Evolutionary conservation across 2,797 vertebrate genomes (phyloP), one percentile per base, ranked within the genome.

Genomic region (Acanthurus leucopareius): DNA sequence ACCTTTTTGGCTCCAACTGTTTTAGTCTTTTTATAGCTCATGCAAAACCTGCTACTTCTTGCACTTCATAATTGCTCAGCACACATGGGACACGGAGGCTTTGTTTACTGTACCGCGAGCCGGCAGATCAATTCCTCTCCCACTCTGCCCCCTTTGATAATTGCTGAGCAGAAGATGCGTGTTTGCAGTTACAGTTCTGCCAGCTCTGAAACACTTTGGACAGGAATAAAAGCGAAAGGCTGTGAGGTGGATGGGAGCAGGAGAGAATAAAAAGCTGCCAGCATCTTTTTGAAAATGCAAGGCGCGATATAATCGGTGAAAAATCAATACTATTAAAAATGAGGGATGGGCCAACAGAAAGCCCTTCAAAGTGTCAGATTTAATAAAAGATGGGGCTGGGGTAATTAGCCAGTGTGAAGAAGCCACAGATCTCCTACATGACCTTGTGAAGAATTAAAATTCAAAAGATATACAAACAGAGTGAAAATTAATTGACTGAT

Each of bases 361-460:
- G 89, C 88, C 87, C 90, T 93, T 94, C 89, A 93, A 90, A 93
- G 88, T 91, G 91, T 92, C 88, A 81, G 87, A 90, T 86, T 92
- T 80, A 79, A 93, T 93, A 89, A 89, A 92, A 89, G 88, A 92
- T 91, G 81, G 80, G 1, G 71, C 59, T 1, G 48, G 75, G 79
- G 85, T 91, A 92, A 94, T 94, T 93, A 92, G 82, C 76, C 70
- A 60, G 73, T 77, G 84, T 69, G 76, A 86, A 77, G 72, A 73
- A 79, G 82, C 80, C 80, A 56, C 56, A 69, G 84, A 80, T 86
- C 77, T 89, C 65, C 40, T 32, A 19, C 10, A 57, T 88, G 86
- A 90, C 88, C 87, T 92, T 90, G 88, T 14, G 22, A 65, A 32
- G 73, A 82, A 86, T 81, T 82, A 70, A 69, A 72, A 78, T 82